Conservation (phyloP, 2,797 vertebrate species). For the Enoplosus armatus region DNA sequence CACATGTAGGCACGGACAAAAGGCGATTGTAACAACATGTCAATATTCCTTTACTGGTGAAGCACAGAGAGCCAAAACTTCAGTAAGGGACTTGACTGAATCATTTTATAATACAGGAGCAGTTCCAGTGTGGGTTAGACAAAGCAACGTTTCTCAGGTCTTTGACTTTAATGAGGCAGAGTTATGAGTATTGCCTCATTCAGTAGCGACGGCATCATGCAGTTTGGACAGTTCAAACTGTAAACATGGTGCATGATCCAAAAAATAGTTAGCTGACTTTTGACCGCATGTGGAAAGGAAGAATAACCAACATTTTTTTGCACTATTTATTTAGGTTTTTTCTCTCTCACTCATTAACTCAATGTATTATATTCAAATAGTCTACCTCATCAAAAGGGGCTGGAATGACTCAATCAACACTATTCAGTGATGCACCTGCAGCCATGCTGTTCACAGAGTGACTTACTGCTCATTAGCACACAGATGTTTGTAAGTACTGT, state of each 20-base stretch:
- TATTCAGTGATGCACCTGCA: conserved; percentile 54
- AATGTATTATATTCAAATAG: background rate
- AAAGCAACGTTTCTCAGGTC: background rate
- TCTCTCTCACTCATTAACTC: background rate
- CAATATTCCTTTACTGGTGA: too few relatives aligned
- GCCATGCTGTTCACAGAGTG: conserved; percentile 22
- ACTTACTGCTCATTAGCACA: conserved; percentile 49
- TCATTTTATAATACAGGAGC: too few relatives aligned
- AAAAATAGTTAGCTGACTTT: background rate
- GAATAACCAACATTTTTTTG: background rate
- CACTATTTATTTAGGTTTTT: background rate
- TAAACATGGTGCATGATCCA: background rate
- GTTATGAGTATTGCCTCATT: background rate
- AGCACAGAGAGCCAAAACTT: too few relatives aligned
- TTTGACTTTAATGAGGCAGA: background rate
- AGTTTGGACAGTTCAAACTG: background rate
- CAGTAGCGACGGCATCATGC: background rate
- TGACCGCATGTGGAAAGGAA: background rate
- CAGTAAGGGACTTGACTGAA: too few relatives aligned
- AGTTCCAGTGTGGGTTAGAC: too few relatives aligned
- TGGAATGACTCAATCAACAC: conserved; percentile 26
- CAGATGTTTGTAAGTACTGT: conserved; percentile 41
- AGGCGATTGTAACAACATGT: too few relatives aligned
- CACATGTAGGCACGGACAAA: background rate
- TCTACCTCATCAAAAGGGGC: conserved; percentile 13